These are phyloP conservation scores for Cuniculus paca DNA, from an alignment of 2,797 vertebrate genomes.

Conservation along the genomic window DNA sequence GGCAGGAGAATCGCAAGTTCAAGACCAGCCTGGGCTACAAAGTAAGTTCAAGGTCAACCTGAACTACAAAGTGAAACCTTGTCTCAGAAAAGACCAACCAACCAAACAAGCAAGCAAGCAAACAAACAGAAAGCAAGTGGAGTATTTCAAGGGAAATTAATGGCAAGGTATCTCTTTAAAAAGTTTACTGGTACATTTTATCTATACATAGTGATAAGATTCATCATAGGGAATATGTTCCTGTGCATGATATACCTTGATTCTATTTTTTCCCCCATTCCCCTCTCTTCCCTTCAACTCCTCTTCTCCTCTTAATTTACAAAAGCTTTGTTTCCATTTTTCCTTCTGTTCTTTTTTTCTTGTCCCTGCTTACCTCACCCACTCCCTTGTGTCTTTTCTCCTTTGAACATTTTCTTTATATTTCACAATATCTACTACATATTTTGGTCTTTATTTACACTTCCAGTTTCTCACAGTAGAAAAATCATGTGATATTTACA, in stretches of 20 bases:
- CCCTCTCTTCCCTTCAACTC: neutral
- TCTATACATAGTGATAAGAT: too few relatives aligned
- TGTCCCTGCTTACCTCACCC: neutral
- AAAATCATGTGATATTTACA: neutral
- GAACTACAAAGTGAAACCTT: neutral
- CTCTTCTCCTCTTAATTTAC: neutral
- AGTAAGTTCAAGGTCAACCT: neutral
- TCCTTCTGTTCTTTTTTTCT: neutral
- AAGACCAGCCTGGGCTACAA: neutral
- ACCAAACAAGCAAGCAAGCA: too few relatives aligned
- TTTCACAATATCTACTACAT: neutral
- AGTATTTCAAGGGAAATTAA: neutral
- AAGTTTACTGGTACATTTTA: neutral
- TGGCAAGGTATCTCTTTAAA: neutral
- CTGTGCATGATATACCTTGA: neutral
- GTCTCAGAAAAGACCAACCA: neutral
- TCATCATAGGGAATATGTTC: too few relatives aligned
- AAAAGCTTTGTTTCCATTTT: neutral
- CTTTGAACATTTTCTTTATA: neutral
- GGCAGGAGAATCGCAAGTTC: neutral
- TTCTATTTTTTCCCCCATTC: neutral
- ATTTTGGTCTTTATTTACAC: neutral
- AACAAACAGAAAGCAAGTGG: neutral
- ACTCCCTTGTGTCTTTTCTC: neutral
- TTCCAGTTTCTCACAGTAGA: neutral